Percentiles rank a stretch among this genome's conserved stretches.
These are phyloP conservation scores for Pampus argenteus DNA, from an alignment of 2,797 vertebrate genomes.

Conservation along the genomic window DNA sequence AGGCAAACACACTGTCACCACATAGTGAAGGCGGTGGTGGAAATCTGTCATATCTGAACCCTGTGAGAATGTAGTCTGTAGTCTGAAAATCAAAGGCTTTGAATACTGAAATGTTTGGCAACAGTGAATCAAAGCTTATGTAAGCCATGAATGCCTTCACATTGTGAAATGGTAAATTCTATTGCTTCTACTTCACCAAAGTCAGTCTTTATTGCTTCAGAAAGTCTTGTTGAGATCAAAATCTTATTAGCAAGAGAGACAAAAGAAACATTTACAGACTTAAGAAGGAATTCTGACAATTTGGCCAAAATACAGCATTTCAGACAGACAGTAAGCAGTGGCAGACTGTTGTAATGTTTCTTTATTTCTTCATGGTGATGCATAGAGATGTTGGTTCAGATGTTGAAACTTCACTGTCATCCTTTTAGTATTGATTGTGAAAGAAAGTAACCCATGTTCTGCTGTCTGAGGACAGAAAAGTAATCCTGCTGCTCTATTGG, in stretches of 20 bases:
- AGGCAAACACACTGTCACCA: constrained; percentile 56
- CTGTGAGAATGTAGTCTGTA: not conserved
- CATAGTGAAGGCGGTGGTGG: constrained; percentile 24
- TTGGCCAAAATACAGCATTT: not conserved
- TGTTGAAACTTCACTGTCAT: constrained; percentile 12
- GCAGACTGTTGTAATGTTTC: not conserved
- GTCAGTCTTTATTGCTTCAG: not conserved
- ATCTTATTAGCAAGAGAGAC: not conserved
- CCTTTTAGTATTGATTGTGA: constrained; percentile 15
- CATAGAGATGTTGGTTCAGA: not conserved
- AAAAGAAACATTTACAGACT: not conserved
- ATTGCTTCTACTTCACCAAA: not conserved
- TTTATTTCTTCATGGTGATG: not conserved
- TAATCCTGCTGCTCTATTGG: constrained; percentile 4
- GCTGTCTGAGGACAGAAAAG: constrained; percentile 12
- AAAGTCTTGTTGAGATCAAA: not conserved
- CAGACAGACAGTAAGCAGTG: too few species aligned
- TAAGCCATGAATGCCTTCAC: not conserved
- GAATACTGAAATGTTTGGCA: not conserved
- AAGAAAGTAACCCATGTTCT: constrained; percentile 6
- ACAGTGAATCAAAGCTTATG: not conserved
- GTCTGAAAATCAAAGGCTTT: constrained; percentile 19
- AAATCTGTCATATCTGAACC: constrained; percentile 16
- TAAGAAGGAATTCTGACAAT: not conserved
- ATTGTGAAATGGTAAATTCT: not conserved